These are phyloP conservation scores for Penelope pileata DNA, from an alignment of 2,113 vertebrate genomes.

Conservation along the genomic window DNA sequence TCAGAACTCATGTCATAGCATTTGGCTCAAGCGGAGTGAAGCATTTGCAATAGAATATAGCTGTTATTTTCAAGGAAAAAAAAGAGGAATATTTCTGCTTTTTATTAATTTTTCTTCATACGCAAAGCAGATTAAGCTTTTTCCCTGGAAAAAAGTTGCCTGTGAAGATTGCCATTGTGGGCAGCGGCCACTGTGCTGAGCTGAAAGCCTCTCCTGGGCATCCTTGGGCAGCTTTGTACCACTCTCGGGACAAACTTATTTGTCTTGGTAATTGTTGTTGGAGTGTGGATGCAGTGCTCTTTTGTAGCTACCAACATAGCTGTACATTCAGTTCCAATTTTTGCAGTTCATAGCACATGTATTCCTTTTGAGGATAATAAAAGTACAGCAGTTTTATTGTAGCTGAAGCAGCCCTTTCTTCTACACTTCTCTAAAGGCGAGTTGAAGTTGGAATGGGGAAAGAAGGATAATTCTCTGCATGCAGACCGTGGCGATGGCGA, in stretches of 20 bases:
- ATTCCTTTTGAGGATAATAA: background rate
- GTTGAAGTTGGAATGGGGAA: background rate
- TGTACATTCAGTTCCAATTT: background rate
- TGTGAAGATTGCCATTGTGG: background rate
- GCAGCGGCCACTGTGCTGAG: background rate
- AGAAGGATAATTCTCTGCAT: background rate
- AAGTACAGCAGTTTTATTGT: background rate
- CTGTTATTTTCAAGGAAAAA: background rate
- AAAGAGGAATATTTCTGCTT: slow-evolving; percentile 1
- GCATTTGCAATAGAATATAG: slow-evolving; percentile 28
- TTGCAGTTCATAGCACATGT: background rate
- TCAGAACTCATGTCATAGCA: background rate
- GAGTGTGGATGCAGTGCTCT: background rate
- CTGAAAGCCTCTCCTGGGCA: background rate
- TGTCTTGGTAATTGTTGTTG: background rate
- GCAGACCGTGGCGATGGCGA: background rate
- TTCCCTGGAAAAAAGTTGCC: background rate
- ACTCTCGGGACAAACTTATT: background rate
- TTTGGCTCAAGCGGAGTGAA: slow-evolving; percentile 39
- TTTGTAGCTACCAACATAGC: background rate
- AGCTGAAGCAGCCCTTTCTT: background rate
- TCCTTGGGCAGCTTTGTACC: background rate
- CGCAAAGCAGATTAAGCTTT: background rate
- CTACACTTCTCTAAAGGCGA: slow-evolving; percentile 6
- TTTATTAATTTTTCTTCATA: slow-evolving; percentile 13